Conservation (phyloP, 2,888 invertebrate genomes). For the Melinaea marsaeus region DNA sequence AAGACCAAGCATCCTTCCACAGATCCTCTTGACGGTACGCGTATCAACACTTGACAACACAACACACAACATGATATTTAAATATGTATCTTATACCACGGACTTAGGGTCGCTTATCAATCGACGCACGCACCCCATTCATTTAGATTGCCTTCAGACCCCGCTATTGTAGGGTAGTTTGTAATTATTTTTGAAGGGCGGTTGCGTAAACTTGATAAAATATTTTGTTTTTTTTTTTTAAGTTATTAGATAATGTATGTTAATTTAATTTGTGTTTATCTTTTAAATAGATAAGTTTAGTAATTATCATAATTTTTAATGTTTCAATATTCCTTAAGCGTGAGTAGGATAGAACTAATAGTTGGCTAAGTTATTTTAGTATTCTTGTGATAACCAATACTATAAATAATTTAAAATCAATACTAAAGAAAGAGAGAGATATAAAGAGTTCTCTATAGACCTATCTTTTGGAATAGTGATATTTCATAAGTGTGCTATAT, state of each 20-base stretch:
- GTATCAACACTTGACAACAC: slow-evolving; percentile 28
- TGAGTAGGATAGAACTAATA: too few species aligned
- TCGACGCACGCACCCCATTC: slow-evolving; percentile 18
- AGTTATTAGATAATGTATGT: background rate
- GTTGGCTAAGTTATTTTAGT: background rate
- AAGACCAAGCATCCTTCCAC: slow-evolving; percentile 23
- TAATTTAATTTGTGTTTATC: too few species aligned
- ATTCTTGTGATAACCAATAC: background rate
- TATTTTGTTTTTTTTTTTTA: slow-evolving; percentile 4
- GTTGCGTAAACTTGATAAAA: slow-evolving; percentile 8
- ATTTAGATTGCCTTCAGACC: slow-evolving; percentile 33
- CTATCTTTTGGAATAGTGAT: too few species aligned
- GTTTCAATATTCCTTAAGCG: too few species aligned
- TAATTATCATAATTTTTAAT: too few species aligned
- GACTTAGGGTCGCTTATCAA: slow-evolving; percentile 1
- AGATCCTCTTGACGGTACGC: slow-evolving; percentile 19
- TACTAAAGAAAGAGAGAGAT: background rate
- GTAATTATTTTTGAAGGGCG: slow-evolving; percentile 33
- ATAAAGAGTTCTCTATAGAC: background rate
- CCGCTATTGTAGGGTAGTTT: slow-evolving; percentile 28
- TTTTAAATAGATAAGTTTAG: too few species aligned
- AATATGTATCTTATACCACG: background rate
- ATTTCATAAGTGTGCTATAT: too few species aligned
- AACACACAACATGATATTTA: background rate
- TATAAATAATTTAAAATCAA: background rate